These are phyloP conservation scores for Lepidothrix coronata DNA, from an alignment of 2,113 vertebrate species.

Conservation along the genomic window DNA sequence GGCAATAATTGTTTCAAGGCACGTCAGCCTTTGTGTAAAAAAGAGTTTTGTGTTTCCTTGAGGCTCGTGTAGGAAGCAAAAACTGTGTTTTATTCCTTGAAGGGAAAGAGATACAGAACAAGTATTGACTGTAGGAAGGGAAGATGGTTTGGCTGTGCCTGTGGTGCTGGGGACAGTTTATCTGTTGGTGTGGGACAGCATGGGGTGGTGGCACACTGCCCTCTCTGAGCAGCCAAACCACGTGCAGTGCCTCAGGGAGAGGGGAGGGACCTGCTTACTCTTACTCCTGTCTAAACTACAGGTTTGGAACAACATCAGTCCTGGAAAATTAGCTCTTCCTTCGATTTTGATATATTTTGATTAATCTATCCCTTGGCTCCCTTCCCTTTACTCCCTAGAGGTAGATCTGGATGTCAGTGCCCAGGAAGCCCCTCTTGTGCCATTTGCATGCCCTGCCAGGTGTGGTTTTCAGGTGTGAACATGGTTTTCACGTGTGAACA, in stretches of 20 bases:
- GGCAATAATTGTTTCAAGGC: conserved; percentile 70
- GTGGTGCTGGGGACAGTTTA: conserved; percentile 32
- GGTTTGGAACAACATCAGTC: neutral
- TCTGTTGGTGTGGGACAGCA: conserved; percentile 34
- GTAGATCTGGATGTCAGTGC: rapidly evolving
- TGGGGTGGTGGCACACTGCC: neutral
- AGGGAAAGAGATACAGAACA: neutral
- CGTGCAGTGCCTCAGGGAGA: rapidly evolving
- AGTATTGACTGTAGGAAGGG: neutral
- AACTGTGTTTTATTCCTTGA: conserved; percentile 24
- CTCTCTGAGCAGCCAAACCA: rapidly evolving
- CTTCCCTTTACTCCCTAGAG: neutral
- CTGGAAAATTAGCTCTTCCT: neutral
- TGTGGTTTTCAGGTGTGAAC: rapidly evolving
- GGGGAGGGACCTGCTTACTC: neutral
- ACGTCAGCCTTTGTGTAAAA: conserved; percentile 63
- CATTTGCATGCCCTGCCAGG: rapidly evolving
- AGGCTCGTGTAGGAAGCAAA: conserved; percentile 22
- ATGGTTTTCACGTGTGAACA: neutral
- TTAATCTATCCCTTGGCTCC: neutral
- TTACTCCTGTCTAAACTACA: neutral
- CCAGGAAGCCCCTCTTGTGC: neutral
- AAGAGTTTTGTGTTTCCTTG: conserved; percentile 27
- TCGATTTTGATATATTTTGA: neutral
- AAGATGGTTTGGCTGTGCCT: neutral